Percentiles rank a stretch among this genome's conserved stretches.
These are phyloP conservation scores for Lateolabrax maculatus DNA, from an alignment of 2,797 vertebrate genomes.

Conservation along the genomic window DNA sequence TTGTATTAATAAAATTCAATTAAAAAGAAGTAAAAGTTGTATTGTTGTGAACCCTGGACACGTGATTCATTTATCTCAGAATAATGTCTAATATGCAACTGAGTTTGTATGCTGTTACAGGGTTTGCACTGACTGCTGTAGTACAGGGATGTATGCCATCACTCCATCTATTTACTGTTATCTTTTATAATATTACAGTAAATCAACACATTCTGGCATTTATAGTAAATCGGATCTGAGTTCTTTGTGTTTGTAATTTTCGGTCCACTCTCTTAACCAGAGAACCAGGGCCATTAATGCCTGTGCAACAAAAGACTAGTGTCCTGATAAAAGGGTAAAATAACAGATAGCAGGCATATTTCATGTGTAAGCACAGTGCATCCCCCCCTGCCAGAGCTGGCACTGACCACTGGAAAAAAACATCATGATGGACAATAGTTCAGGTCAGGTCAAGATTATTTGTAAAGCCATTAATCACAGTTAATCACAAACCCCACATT, in stretches of 20 bases:
- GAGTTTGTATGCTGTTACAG: background rate
- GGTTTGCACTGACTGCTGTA: background rate
- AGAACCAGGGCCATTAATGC: slow-evolving; percentile 23
- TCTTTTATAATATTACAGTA: background rate
- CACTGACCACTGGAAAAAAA: slow-evolving; percentile 51
- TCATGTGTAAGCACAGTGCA: slow-evolving; percentile 53
- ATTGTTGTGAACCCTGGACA: slow-evolving; percentile 4
- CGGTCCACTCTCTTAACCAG: background rate
- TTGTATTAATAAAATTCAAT: slow-evolving; percentile 10
- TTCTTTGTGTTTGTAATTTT: background rate
- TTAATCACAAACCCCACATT: slow-evolving; percentile 43
- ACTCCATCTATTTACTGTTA: background rate
- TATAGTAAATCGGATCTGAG: background rate
- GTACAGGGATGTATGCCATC: background rate
- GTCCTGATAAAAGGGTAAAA: slow-evolving; percentile 37
- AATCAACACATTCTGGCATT: slow-evolving; percentile 4
- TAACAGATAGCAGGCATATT: slow-evolving; percentile 36
- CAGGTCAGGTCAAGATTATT: slow-evolving; percentile 72
- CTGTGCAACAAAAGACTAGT: background rate
- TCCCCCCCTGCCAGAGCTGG: slow-evolving; percentile 30
- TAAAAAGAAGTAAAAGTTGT: background rate
- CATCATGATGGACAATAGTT: slow-evolving; percentile 61
- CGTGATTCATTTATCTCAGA: background rate
- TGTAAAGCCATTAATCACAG: slow-evolving; percentile 70
- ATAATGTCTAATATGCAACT: background rate